phyloP scores from a whole-genome alignment of 1,140 invertebrate species.

The Scaptodrosophila lebanonensis region DNA sequence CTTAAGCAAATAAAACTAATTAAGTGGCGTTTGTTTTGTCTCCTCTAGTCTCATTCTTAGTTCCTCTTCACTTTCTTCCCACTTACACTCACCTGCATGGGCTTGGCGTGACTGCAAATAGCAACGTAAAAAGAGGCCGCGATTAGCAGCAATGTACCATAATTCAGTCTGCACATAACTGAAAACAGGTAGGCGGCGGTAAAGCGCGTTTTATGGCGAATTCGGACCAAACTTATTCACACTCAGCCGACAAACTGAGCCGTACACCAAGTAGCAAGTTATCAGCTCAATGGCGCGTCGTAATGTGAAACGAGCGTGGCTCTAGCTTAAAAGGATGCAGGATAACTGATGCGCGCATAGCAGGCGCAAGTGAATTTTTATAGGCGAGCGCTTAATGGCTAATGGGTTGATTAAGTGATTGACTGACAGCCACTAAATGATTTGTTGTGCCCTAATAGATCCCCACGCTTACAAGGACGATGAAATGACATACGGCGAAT shows the following conservation, averaged over 20 bases:
- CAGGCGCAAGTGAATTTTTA: constrained; percentile 46
- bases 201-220: background rate
- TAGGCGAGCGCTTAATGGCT: constrained; percentile 36
- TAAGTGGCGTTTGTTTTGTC: constrained; percentile 46
- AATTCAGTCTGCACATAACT: constrained; percentile 63
- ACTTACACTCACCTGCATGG: constrained; percentile 51
- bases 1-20: constrained; percentile 58
- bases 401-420: constrained; percentile 47
- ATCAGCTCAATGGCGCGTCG: constrained; percentile 3
- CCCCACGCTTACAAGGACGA: no score
- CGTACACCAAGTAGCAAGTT: constrained; percentile 16
- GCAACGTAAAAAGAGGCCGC: constrained; percentile 56
- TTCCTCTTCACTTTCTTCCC: no score
- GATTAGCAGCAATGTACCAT: constrained; percentile 64
- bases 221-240: constrained; percentile 13
- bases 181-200: background rate
- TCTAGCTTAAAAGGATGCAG: constrained; percentile 11
- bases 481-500: no score
- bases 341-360: constrained; percentile 47
- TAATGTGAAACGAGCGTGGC: constrained; percentile 28
- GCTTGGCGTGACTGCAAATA: constrained; percentile 51
- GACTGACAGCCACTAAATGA: constrained; percentile 67
- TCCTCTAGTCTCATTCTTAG: background rate
- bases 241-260: constrained; percentile 22
- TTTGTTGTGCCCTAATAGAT: constrained; percentile 59